These are phyloP conservation scores for Schizaphis graminum DNA, from an alignment of 2,888 invertebrate species.

Conservation along the genomic window DNA sequence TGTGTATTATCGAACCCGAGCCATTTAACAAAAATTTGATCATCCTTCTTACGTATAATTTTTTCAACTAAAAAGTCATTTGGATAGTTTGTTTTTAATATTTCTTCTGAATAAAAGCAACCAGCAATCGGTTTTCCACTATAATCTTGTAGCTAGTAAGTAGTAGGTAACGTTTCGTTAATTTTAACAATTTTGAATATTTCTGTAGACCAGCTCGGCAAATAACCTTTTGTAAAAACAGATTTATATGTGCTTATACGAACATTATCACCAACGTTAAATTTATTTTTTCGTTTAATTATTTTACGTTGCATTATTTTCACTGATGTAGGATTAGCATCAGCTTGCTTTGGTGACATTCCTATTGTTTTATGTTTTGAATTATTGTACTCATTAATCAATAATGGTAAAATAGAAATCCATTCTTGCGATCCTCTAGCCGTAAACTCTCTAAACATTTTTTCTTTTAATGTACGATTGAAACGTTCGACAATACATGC, in stretches of 20 bases:
- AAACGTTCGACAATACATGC: conserved; percentile 55
- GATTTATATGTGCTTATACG: not conserved
- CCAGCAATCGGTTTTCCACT: conserved; percentile 67
- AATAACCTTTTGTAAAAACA: not conserved
- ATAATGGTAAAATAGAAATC: conserved; percentile 67
- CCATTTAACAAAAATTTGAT: not conserved
- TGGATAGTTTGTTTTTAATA: conserved; percentile 68
- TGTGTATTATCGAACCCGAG: too few species aligned
- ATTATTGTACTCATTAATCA: conserved; percentile 65
- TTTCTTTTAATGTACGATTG: conserved; percentile 52
- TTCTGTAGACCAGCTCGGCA: not conserved
- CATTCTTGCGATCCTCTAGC: conserved; percentile 67
- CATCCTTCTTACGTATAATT: conserved; percentile 58
- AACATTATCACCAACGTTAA: too few species aligned
- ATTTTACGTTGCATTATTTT: too few species aligned
- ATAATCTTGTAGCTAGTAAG: conserved; percentile 1
- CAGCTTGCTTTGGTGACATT: conserved; percentile 68
- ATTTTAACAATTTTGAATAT: not conserved
- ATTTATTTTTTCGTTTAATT: too few species aligned
- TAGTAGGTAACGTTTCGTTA: not conserved
- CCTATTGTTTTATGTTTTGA: conserved; percentile 48
- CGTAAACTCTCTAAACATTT: conserved; percentile 67
- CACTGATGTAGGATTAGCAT: too few species aligned
- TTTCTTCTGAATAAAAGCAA: conserved; percentile 69
- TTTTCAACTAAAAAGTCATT: conserved; percentile 69